Evolutionary conservation across 2,888 invertebrate genomes (phyloP), one percentile per base, ranked within the genome.

Genomic region (Monopis laevigella): DNA sequence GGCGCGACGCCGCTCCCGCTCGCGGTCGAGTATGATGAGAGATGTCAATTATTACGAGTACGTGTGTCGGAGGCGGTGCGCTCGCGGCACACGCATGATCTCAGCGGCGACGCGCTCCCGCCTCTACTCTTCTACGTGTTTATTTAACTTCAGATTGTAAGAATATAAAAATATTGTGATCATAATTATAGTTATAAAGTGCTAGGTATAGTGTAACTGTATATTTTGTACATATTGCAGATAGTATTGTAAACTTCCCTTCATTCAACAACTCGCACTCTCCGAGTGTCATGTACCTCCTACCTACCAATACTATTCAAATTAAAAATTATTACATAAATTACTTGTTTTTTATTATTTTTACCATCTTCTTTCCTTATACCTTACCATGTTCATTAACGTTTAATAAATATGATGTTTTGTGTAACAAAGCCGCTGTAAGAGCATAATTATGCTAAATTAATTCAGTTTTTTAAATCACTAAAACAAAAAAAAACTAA

Each of bases 251-350:
- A 82, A 70, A 74, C 71, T 75, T 75, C 75, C 78, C 73, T 68
- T 70, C 73, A 77, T 75, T 75, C 80, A 71, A 75, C 72, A 73
- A 64, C 69, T 74, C 80, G 78, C 78, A 74, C 74, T 66, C 74
- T 75, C 75, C 78, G 82, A 73, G 81, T 82, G 82, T 81, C 81
- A 82, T 81, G 78, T 81, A 81, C 80, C 78, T 81, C 80, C 75
- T 82, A 81, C 80, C 80, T 81, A 82, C 81, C 81, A 82, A 80
- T 82, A 82, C 80, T 80, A 82, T 82, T 82, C 81, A 81, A 82
- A 77, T 27, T 27, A 40, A 40, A 40, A 78, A 81, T 78, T 77
- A 81, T 78, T 80, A 81, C 77, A 75, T 71, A 71, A 58, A 54
- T 41, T 5, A 2, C n/a, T 34, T 36, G 21, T 65, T 57, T 53